Evolutionary conservation across 1,140 invertebrate species (phyloP).

Genomic region (Orussus abietinus): DNA sequence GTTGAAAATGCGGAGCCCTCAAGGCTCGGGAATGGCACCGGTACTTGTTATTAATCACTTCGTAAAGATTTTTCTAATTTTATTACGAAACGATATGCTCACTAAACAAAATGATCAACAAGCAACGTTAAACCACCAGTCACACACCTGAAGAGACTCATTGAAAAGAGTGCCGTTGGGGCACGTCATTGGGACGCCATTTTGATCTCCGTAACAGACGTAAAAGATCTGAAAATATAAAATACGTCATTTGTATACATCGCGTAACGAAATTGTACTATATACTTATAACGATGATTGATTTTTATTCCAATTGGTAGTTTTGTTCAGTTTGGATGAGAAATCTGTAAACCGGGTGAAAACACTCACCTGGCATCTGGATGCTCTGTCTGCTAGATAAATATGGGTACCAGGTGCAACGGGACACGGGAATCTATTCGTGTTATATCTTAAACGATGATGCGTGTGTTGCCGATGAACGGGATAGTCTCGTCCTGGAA

Average conservation of each 20-base stretch:
- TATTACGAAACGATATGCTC: too few species aligned
- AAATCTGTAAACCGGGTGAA: too few species aligned
- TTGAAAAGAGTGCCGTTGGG: constrained; percentile 55
- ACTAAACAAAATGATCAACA: too few species aligned
- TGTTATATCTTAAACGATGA: constrained; percentile 14
- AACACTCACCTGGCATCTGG: constrained; percentile 21
- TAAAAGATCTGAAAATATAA: constrained; percentile 41
- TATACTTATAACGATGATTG: too few species aligned
- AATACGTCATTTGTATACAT: background rate
- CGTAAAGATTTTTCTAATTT: too few species aligned
- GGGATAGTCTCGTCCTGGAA: constrained; percentile 34
- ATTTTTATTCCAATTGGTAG: background rate
- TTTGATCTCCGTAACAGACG: constrained; percentile 46
- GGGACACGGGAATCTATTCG: constrained; percentile 20
- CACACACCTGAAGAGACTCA: constrained; percentile 48
- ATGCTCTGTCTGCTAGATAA: constrained; percentile 21
- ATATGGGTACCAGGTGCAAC: constrained; percentile 13
- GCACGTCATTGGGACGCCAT: constrained; percentile 52
- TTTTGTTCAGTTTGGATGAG: background rate
- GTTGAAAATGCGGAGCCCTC: too few species aligned
- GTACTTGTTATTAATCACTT: too few species aligned
- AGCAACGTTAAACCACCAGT: constrained; percentile 53
- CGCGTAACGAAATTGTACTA: constrained; percentile 1
- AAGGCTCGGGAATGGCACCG: too few species aligned
- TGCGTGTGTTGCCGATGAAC: constrained; percentile 21